phyloP scores from a whole-genome alignment of 2,113 vertebrate genomes.

The Myrmophylax atrothorax region DNA sequence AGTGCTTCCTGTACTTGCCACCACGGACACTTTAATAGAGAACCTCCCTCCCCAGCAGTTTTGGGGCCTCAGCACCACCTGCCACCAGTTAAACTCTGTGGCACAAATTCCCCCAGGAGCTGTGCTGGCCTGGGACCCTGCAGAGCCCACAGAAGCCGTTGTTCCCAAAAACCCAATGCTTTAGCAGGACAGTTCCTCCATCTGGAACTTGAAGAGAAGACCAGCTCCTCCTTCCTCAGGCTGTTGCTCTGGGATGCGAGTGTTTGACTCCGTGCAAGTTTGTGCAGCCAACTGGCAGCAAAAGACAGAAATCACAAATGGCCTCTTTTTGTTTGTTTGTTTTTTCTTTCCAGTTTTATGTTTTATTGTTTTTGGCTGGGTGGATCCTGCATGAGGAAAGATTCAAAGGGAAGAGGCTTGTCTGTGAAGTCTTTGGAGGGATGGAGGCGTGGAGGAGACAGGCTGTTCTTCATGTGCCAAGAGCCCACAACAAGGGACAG shows the following conservation, averaged over 20 bases:
- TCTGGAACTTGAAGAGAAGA: neutral
- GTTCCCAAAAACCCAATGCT: neutral
- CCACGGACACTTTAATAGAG: fast-evolving
- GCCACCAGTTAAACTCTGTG: neutral
- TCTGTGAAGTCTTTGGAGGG: neutral
- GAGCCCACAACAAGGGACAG: neutral
- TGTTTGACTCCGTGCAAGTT: neutral
- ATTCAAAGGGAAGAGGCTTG: conserved; percentile 3
- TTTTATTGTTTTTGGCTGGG: conserved; percentile 18
- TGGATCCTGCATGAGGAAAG: neutral
- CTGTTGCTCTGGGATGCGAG: neutral
- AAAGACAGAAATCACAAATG: neutral
- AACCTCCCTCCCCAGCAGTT: neutral
- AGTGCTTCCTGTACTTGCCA: neutral
- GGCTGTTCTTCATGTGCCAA: neutral
- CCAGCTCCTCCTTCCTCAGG: neutral
- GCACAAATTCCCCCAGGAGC: neutral
- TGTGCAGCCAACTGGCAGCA: neutral
- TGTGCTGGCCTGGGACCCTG: neutral
- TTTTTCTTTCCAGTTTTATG: neutral
- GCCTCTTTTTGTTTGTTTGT: neutral
- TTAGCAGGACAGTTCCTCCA: neutral
- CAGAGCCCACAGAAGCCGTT: neutral
- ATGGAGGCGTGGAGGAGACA: neutral
- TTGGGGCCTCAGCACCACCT: neutral